Percentiles rank a stretch among this genome's conserved stretches.
phyloP scores from a whole-genome alignment of 2,888 invertebrate genomes.

The Tribolium freemani region DNA sequence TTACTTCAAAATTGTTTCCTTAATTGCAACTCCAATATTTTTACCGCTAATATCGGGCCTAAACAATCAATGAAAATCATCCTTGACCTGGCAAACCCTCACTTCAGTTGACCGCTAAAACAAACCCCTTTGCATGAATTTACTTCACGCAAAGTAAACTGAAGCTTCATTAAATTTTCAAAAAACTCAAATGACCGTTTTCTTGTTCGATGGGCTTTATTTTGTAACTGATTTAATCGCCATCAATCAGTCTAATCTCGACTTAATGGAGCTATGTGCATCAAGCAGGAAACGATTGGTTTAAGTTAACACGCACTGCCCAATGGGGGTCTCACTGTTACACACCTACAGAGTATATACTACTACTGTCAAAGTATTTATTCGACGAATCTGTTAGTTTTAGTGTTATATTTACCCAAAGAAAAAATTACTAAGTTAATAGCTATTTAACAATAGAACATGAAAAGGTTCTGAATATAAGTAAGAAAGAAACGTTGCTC shows the following conservation, averaged over 20 bases:
- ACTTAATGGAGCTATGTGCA: constrained; percentile 24
- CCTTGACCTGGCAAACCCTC: neutral
- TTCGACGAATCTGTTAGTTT: no score
- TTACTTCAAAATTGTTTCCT: no score
- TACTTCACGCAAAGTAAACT: no score
- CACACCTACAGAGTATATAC: no score
- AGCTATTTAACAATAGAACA: no score
- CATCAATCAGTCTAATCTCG: constrained; percentile 25
- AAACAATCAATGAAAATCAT: neutral
- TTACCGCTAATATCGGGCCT: neutral
- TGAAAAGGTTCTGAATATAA: no score
- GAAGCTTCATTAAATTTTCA: neutral
- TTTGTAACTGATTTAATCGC: constrained; percentile 27
- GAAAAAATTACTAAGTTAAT: no score
- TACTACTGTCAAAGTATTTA: constrained; percentile 22
- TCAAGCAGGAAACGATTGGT: constrained; percentile 27
- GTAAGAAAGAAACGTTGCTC: no score
- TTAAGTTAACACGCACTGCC: constrained; percentile 31
- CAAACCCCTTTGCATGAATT: neutral
- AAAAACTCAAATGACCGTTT: neutral
- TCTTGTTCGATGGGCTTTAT: constrained; percentile 1
- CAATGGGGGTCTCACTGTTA: constrained; percentile 36
- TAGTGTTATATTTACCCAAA: no score
- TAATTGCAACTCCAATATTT: no score
- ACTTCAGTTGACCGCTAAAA: neutral